A percentile compares a stretch with the other conserved stretches of the same genome.
phyloP scores from a whole-genome alignment of 2,888 invertebrate genomes.

The Boloria selene region DNA sequence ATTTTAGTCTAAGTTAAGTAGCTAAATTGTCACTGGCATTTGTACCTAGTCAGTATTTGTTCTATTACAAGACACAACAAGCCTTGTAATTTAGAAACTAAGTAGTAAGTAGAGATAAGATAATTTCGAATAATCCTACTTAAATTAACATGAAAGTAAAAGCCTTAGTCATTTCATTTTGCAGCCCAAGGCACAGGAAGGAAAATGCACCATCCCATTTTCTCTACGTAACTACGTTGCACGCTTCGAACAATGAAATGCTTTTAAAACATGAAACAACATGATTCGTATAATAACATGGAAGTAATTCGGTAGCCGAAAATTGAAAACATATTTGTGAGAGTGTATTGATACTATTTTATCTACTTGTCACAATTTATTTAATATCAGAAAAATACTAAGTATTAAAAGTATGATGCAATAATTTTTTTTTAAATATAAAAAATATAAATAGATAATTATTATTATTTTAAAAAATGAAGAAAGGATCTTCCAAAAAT shows the following conservation, averaged over 20 bases:
- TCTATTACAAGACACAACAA: slow-evolving; percentile 28
- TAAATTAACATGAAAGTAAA: slow-evolving; percentile 37
- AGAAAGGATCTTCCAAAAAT: neutral
- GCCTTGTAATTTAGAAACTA: slow-evolving; percentile 23
- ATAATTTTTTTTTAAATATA: neutral
- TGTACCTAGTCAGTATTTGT: slow-evolving; percentile 27
- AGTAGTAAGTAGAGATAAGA: slow-evolving; percentile 18
- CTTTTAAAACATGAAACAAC: slow-evolving; percentile 77
- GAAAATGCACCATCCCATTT: slow-evolving; percentile 75
- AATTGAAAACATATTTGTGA: slow-evolving; percentile 18
- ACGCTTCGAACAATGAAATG: slow-evolving; percentile 77
- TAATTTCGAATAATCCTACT: slow-evolving; percentile 24
- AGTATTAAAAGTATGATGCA: no score
- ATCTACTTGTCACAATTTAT: neutral
- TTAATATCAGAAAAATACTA: neutral
- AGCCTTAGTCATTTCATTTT: slow-evolving; percentile 68
- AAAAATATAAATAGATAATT: neutral
- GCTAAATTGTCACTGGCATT: slow-evolving; percentile 29
- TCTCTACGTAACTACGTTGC: slow-evolving; percentile 71
- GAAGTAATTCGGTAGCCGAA: slow-evolving; percentile 53
- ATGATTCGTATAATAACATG: slow-evolving; percentile 62
- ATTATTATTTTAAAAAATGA: neutral
- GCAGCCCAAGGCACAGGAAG: slow-evolving; percentile 73
- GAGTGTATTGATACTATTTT: slow-evolving; percentile 1
- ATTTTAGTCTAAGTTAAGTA: slow-evolving; percentile 15